Conservation (phyloP, 2,888 invertebrate genomes). For the Meliscaeva auricollis region DNA sequence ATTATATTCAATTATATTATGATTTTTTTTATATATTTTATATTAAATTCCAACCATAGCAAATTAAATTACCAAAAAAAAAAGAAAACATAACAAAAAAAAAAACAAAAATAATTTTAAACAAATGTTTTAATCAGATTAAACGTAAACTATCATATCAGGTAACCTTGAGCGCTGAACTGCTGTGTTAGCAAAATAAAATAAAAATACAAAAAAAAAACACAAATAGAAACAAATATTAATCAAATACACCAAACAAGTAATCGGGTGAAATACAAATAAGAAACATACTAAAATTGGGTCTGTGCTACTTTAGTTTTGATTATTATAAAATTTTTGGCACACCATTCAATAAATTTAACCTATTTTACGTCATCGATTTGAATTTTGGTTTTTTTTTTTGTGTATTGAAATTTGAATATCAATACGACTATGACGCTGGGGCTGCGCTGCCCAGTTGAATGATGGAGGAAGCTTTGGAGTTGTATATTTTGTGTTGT, state of each 20-base stretch:
- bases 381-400: slow-evolving; percentile 49
- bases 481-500: slow-evolving; percentile 31
- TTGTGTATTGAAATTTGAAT: slow-evolving; percentile 53
- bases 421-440: background rate
- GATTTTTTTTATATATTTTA: slow-evolving; percentile 52
- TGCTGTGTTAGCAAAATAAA: slow-evolving; percentile 62
- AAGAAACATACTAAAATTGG: slow-evolving; percentile 37
- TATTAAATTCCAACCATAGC: slow-evolving; percentile 50
- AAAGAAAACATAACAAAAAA: slow-evolving; percentile 29
- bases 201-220: slow-evolving; percentile 38
- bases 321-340: slow-evolving; percentile 42
- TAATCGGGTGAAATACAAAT: slow-evolving; percentile 49
- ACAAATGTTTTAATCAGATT: slow-evolving; percentile 72
- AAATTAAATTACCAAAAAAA: slow-evolving; percentile 44
- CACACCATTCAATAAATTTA: slow-evolving; percentile 56
- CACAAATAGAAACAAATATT: slow-evolving; percentile 59
- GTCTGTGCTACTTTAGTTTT: slow-evolving; percentile 64
- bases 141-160: slow-evolving; percentile 73
- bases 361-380: slow-evolving; percentile 71
- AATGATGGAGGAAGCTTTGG: slow-evolving; percentile 25
- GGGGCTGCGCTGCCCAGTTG: slow-evolving; percentile 1
- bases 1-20: slow-evolving; percentile 70
- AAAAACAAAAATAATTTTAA: slow-evolving; percentile 28
- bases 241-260: slow-evolving; percentile 71
- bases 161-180: slow-evolving; percentile 73